Base-by-base conservation (phyloP, 2,113 vertebrate species). In the Ameiurus melas region DNA sequence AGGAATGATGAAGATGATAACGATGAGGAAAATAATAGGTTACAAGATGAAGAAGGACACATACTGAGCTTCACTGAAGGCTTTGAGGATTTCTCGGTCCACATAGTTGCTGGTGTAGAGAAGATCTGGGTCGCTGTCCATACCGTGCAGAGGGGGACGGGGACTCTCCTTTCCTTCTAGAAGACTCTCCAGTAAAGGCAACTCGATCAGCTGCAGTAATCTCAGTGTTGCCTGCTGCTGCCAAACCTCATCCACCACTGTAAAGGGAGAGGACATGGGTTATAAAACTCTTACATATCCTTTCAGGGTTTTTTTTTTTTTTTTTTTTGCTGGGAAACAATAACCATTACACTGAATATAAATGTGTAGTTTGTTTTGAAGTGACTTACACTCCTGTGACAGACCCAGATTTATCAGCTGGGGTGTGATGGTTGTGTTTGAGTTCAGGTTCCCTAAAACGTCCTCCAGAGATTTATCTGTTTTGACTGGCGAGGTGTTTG, bases 1-100 rank as follows among this genome's bases (percentile, higher is more conserved):
- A 43, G 39, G 39, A 9, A 51, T n/a, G 6, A 27, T 71, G 27
- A 53, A 68, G 60, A 80, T 16, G 55, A 57, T 4, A 14, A 57
- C 13, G 55, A 14, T 33, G 12, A 30, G 1, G 57, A n/a, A 66
- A 20, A 36, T 19, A 75, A 75, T 1, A 79, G n/a, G 58, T 58
- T 22, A 58, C 2, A 0, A 82, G 57, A 30, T 55, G 6, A 30
- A 25, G 20, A 43, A 51, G 33, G 25, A 22, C 16, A 95, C 98
- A 91, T 93, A 99, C 98, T 99, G 97, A 16, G 98, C 97, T 92
- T 99, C 97, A 91, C 97, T 95, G 92, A 99, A 99, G 89, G 98
- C 98, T 93, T 98, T 99, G 87, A 99, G 97, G 91, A 99, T 97
- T 90, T 97, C 96, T 84, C 98, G 93, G 93, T 99, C 98, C 70